phyloP scores from a whole-genome alignment of 2,797 vertebrate genomes.

The Tachyglossus aculeatus region DNA sequence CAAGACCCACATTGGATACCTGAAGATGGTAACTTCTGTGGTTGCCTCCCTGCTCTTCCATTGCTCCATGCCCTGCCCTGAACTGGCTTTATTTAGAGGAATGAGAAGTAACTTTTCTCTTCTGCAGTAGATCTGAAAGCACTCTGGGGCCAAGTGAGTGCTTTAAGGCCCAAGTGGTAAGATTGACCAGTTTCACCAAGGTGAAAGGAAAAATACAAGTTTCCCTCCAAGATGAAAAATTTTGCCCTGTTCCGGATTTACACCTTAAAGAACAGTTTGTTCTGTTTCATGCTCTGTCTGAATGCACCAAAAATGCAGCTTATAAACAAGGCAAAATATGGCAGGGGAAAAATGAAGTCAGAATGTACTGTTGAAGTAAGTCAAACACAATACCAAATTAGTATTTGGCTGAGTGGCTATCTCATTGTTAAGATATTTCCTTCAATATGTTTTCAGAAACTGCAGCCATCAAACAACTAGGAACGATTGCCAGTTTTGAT shows the following conservation, averaged over 20 bases:
- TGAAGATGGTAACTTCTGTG: slow-evolving; percentile 19
- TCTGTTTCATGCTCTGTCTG: slow-evolving; percentile 49
- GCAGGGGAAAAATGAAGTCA: slow-evolving; percentile 71
- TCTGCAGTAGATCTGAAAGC: background rate
- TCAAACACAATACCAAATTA: slow-evolving; percentile 77
- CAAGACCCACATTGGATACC: background rate
- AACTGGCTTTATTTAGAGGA: background rate
- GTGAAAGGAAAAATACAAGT: background rate
- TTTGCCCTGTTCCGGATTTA: slow-evolving; percentile 20
- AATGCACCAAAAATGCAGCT: slow-evolving; percentile 28
- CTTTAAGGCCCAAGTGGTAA: background rate
- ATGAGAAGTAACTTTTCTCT: background rate
- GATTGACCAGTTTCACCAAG: background rate
- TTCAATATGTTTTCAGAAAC: slow-evolving; percentile 80
- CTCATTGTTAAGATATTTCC: slow-evolving; percentile 83
- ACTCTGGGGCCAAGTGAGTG: background rate
- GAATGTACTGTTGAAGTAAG: slow-evolving; percentile 63
- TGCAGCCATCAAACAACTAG: slow-evolving; percentile 72
- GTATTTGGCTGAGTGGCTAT: slow-evolving; percentile 71
- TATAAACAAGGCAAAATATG: slow-evolving; percentile 65
- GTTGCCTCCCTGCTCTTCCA: slow-evolving; percentile 11
- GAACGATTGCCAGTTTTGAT: slow-evolving; percentile 81
- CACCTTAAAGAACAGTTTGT: slow-evolving; percentile 47
- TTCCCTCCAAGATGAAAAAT: slow-evolving; percentile 35
- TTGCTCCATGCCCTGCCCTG: background rate